Evolutionary conservation across 2,797 vertebrate species (phyloP), one percentile per base, ranked within the genome.

Genomic region (Ctenopoma kingsleyae): DNA sequence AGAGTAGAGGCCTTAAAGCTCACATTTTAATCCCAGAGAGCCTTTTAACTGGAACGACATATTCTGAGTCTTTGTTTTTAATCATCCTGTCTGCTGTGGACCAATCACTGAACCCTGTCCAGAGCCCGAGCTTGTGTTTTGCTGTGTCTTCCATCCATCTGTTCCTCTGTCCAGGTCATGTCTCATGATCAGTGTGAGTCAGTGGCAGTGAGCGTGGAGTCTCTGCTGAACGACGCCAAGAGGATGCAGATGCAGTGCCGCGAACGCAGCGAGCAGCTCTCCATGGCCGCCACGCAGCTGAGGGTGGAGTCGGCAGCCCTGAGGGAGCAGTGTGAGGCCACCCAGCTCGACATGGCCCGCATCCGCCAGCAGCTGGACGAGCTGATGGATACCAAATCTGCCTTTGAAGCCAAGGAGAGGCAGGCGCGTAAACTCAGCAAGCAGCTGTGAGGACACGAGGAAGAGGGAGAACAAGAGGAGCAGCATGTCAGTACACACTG

Each of bases 381-480:
- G 64, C 90, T 95, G 49, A 71, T 93, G 80, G 92, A 95, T 7
- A 92, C 92, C 62, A 95, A 95, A 54, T 61, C 87, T 0, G 91
- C 93, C 19, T 92, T 94, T 4, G 94, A 95, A 36, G 91, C 93
- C 1, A 77, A 80, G 2, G 94, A 95, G 84, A 93, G 94, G 78
- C 94, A 95, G 81, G 85, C 88, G 0, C 85, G 91, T 6, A 95
- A 95, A 72, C 93, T 95, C 79, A 95, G 93, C 87, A 95, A 89
- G 71, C 92, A 94, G 49, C 91, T 95, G 59, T 95, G 86, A 95
- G 69, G 52, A 44, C 1, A 27, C 0, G 36, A 44, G 17, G 49
- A 15, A 9, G 38, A 32, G 6, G 17, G 32, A 40, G n/a, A 48
- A 17, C 9, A 32, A 38, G 6, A 11, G 43, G 25, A 40, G 32